These are phyloP conservation scores for Empidonax traillii DNA, from an alignment of 2,113 vertebrate species.

Conservation along the genomic window DNA sequence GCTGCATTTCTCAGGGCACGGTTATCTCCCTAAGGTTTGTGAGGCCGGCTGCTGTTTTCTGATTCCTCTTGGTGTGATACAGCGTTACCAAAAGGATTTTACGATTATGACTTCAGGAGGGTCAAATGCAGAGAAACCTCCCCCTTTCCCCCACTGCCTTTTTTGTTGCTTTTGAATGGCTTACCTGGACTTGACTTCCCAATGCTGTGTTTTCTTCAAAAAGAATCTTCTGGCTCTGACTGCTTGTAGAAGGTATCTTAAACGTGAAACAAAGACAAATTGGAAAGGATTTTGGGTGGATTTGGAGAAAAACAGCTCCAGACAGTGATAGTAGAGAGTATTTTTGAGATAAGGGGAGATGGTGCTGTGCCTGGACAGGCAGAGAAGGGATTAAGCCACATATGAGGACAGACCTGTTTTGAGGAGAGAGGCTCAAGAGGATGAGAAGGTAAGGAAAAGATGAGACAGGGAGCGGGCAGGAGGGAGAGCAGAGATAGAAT, in stretches of 20 bases:
- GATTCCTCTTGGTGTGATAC: not conserved
- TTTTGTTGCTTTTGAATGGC: not conserved
- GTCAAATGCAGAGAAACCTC: not conserved
- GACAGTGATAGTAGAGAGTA: not conserved
- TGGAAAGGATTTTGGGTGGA: not conserved
- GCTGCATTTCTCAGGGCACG: not conserved
- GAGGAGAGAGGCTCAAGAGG: no score
- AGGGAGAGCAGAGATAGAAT: not conserved
- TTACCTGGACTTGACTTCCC: not conserved
- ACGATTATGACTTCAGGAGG: not conserved
- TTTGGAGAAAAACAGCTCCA: not conserved
- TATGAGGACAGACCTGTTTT: not conserved
- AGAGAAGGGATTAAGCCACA: not conserved
- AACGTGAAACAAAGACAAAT: not conserved
- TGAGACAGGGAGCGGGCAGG: not conserved
- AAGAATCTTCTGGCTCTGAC: not conserved
- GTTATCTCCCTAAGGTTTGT: accelerated
- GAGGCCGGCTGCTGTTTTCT: not conserved
- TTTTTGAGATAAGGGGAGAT: not conserved
- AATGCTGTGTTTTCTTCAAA: not conserved
- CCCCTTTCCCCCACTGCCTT: not conserved
- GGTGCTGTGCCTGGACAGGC: accelerated
- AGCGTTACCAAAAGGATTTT: not conserved
- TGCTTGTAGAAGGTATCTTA: not conserved
- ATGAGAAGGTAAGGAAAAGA: not conserved